A percentile compares a stretch with the other conserved stretches of the same genome.
Conservation (phyloP, 2,113 vertebrate genomes). For the Apodemus speciosus region DNA sequence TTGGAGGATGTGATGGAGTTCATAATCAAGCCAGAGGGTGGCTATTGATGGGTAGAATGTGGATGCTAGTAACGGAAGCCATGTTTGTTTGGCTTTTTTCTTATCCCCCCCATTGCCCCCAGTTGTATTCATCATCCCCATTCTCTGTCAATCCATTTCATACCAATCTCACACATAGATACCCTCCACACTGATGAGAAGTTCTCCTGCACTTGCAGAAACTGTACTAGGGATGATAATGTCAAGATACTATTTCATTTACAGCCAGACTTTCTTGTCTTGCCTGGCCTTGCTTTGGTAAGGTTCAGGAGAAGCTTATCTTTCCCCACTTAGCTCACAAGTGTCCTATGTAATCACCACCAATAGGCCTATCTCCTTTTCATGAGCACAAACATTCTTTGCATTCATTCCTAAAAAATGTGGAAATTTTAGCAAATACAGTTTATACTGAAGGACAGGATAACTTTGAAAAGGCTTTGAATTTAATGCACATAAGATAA, state of each 20-base stretch:
- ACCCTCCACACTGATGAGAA: background rate
- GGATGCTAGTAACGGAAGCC: background rate
- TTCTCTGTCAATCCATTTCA: background rate
- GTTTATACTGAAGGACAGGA: background rate
- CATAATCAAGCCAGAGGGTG: background rate
- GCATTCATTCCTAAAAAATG: background rate
- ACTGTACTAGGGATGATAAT: background rate
- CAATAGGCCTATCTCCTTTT: background rate
- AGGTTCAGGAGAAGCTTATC: background rate
- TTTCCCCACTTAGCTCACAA: background rate
- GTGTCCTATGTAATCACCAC: background rate
- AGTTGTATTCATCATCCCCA: background rate
- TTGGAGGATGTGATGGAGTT: background rate
- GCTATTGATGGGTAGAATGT: background rate
- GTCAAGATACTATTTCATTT: background rate
- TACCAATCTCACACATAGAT: background rate
- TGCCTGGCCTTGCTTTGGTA: background rate
- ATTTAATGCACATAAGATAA: constrained; percentile 39
- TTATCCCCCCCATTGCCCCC: background rate
- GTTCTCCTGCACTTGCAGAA: background rate
- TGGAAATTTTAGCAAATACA: background rate
- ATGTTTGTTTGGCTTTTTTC: background rate
- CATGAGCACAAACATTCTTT: constrained; percentile 15
- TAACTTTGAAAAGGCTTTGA: constrained; percentile 5
- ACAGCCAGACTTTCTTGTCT: background rate